A percentile compares a stretch with the other conserved stretches of the same genome.
These are phyloP conservation scores for Tragelaphus scriptus DNA, from an alignment of 2,113 vertebrate species.

Conservation along the genomic window DNA sequence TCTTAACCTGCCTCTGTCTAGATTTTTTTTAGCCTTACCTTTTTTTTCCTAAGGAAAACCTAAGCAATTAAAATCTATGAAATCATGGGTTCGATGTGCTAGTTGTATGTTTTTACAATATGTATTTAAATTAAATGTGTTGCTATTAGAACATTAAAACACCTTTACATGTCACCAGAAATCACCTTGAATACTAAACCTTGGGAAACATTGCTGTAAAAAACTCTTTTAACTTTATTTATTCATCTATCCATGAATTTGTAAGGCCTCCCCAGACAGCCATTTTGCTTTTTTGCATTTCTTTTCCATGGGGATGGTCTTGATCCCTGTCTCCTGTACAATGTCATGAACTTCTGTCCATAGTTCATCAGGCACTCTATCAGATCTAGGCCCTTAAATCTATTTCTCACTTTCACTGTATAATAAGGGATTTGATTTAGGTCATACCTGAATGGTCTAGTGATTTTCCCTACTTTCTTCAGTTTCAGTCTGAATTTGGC, in stretches of 20 bases:
- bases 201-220: not conserved
- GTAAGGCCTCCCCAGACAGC: too few relatives aligned
- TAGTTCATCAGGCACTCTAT: too few relatives aligned
- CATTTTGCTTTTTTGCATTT: too few relatives aligned
- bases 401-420: too few relatives aligned
- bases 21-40: not conserved
- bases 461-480: too few relatives aligned
- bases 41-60: not conserved
- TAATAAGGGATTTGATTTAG: too few relatives aligned
- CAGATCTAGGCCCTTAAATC: too few relatives aligned
- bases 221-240: not conserved
- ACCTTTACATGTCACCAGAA: not conserved
- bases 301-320: too few relatives aligned
- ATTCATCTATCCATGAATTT: not conserved
- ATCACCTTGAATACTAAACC: not conserved
- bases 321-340: too few relatives aligned
- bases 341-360: too few relatives aligned
- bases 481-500: too few relatives aligned
- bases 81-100: not conserved
- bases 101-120: not conserved
- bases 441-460: too few relatives aligned
- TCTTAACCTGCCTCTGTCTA: not conserved
- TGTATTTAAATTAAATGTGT: not conserved
- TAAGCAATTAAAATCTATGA: conserved; percentile 1
- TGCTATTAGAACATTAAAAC: not conserved